A percentile compares a stretch with the other conserved stretches of the same genome.
phyloP scores from a whole-genome alignment of 2,888 invertebrate species.

The Tenthredo distinguenda region DNA sequence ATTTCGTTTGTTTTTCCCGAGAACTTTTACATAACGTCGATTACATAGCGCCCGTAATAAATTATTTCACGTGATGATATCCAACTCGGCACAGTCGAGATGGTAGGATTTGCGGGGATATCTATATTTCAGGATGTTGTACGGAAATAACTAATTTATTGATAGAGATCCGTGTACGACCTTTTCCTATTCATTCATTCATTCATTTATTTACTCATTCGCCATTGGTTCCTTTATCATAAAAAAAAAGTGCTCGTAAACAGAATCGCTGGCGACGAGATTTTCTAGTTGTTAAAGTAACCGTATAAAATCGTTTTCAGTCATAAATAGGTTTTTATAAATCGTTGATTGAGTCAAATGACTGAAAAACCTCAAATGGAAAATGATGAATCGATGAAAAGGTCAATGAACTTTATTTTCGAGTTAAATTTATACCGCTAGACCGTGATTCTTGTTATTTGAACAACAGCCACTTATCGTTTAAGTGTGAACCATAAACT shows the following conservation, averaged over 20 bases:
- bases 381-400: neutral
- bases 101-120: neutral
- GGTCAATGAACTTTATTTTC: neutral
- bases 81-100: neutral
- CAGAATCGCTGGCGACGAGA: neutral
- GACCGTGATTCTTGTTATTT: neutral
- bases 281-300: neutral
- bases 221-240: neutral
- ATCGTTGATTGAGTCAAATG: neutral
- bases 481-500: slow-evolving; percentile 2
- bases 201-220: neutral
- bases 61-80: neutral
- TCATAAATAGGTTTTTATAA: neutral
- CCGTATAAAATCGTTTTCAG: neutral
- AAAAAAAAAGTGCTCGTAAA: neutral
- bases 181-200: neutral
- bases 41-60: neutral
- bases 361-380: neutral
- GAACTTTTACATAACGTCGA: neutral
- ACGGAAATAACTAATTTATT: neutral
- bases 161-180: neutral
- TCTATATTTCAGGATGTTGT: neutral
- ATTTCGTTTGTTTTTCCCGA: neutral
- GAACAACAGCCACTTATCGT: neutral
- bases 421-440: neutral